A percentile compares a stretch with the other conserved stretches of the same genome.
Evolutionary conservation across 2,113 vertebrate species (phyloP).

Genomic region (Leptodactylus fuscus): DNA sequence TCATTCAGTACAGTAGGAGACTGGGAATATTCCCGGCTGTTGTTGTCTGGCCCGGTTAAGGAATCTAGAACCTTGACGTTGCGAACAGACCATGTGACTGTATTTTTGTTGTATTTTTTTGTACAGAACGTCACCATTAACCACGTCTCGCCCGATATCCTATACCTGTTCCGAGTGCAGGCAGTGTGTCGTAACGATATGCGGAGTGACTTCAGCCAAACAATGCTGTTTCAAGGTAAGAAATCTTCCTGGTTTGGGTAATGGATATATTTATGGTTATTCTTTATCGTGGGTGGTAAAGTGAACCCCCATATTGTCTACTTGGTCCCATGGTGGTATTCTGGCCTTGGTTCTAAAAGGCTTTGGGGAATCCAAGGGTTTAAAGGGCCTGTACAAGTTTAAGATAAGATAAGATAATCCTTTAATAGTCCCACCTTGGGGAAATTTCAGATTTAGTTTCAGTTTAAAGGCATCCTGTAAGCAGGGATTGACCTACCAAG

Average conservation of each 20-base stretch:
- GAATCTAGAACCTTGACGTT: no score
- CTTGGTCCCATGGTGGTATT: no score
- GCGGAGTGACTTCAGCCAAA: slow-evolving; percentile 98
- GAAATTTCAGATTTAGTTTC: no score
- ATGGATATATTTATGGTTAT: not conserved
- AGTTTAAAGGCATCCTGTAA: no score
- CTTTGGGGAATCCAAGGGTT: not conserved
- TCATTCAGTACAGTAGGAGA: not conserved
- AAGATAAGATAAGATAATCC: no score
- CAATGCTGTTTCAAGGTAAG: slow-evolving; percentile 96
- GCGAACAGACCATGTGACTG: not conserved
- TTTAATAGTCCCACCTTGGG: no score
- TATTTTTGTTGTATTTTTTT: not conserved
- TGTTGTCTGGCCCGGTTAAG: not conserved
- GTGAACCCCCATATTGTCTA: slow-evolving; percentile 17
- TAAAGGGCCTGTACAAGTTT: no score
- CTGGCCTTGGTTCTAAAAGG: not conserved
- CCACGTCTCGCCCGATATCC: slow-evolving; percentile 90
- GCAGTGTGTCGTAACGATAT: slow-evolving; percentile 93
- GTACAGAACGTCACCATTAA: slow-evolving; percentile 92
- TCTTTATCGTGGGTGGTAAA: not conserved
- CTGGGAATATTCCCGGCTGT: not conserved
- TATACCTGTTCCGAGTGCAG: slow-evolving; percentile 96
- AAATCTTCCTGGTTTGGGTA: not conserved
- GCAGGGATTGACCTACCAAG: no score